These are phyloP conservation scores for Tolypeutes matacus DNA, from an alignment of 2,797 vertebrate genomes.

Conservation along the genomic window DNA sequence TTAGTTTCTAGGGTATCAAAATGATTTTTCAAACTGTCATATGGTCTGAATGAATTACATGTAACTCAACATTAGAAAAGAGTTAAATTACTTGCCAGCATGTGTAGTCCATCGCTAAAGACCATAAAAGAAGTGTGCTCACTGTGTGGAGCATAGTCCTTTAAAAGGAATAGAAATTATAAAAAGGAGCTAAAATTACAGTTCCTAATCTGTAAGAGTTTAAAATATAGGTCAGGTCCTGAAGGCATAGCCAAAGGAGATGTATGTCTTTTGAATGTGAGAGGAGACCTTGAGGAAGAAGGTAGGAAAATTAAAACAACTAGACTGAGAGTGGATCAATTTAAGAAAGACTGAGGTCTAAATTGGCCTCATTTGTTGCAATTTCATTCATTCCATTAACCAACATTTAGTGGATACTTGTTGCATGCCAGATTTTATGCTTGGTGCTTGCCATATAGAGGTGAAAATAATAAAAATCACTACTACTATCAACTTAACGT, in stretches of 20 bases:
- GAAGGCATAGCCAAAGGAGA: neutral
- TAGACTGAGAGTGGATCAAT: neutral
- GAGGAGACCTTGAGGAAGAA: neutral
- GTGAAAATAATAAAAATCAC: constrained; percentile 5
- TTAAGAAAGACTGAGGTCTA: neutral
- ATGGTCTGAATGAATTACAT: neutral
- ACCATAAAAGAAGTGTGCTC: neutral
- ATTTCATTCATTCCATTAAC: neutral
- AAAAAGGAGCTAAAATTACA: constrained; percentile 7
- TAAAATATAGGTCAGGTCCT: neutral
- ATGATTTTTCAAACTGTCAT: neutral
- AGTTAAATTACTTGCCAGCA: neutral
- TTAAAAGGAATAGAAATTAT: neutral
- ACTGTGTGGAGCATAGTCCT: neutral
- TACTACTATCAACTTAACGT: neutral
- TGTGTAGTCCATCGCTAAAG: neutral
- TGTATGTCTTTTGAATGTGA: neutral
- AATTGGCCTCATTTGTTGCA: neutral
- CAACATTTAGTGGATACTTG: neutral
- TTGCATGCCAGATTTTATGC: neutral
- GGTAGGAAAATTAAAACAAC: constrained; percentile 18
- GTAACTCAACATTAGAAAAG: neutral
- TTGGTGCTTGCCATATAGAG: neutral
- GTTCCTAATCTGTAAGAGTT: neutral
- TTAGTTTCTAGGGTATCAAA: neutral